Evolutionary conservation across 2,113 vertebrate species (phyloP).

Genomic region (Oncorhynchus clarkii): DNA sequence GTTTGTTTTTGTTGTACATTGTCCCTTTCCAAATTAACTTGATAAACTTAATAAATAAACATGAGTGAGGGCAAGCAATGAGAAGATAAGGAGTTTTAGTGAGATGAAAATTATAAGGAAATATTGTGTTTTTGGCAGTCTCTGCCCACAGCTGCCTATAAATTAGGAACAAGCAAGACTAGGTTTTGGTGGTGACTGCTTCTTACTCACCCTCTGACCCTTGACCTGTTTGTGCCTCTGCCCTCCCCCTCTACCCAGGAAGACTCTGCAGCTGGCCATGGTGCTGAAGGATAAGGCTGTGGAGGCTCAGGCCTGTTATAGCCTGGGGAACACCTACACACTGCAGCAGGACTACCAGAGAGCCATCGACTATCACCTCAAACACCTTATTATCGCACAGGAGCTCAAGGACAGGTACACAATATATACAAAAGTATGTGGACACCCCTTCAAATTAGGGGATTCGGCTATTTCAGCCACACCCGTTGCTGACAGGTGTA

Average conservation of each 20-base stretch:
- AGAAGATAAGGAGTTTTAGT: not conserved
- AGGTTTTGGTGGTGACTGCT: no score
- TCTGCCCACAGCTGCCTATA: no score
- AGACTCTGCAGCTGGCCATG: conserved; percentile 87
- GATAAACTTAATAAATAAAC: no score
- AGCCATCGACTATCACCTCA: conserved; percentile 94
- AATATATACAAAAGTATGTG: no score
- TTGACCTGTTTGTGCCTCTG: conserved; percentile 30
- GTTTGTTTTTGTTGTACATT: not conserved
- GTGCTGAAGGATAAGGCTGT: conserved; percentile 91
- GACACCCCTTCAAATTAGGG: no score
- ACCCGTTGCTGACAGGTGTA: no score
- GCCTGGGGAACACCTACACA: conserved; percentile 94
- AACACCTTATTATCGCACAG: conserved; percentile 92
- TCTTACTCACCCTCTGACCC: not conserved
- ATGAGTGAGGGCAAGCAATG: not conserved
- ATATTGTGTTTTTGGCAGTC: no score
- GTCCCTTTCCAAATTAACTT: no score
- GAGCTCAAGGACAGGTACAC: conserved; percentile 85
- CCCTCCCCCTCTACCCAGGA: conserved; percentile 68
- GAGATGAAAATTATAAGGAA: no score
- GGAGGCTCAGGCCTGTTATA: conserved; percentile 96
- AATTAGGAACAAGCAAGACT: no score
- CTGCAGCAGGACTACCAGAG: conserved; percentile 93
- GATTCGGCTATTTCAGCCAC: no score